phyloP scores from a whole-genome alignment of 2,113 vertebrate species.

The Amblyornis subalaris region DNA sequence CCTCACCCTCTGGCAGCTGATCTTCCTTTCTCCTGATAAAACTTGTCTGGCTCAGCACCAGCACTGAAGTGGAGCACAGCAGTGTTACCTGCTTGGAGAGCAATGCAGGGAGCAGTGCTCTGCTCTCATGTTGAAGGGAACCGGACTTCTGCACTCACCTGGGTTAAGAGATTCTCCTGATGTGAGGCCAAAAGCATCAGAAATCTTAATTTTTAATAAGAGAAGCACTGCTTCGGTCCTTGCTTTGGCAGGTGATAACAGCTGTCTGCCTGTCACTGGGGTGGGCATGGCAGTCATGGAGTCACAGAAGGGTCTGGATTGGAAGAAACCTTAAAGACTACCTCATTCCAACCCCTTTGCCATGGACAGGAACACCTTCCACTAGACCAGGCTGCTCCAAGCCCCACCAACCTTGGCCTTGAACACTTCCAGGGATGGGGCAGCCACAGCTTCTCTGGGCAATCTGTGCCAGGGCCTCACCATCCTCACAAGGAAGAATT shows the following conservation, averaged over 20 bases:
- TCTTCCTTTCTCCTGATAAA: not conserved
- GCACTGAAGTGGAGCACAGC: not conserved
- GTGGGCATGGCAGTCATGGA: not conserved
- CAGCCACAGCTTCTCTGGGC: not conserved
- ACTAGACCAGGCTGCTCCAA: not conserved
- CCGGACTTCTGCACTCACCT: not conserved
- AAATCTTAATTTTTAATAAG: not conserved
- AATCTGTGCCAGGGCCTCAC: not conserved
- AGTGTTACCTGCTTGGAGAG: not conserved
- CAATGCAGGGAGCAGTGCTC: not conserved
- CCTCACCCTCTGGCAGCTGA: not conserved
- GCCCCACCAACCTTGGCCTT: not conserved
- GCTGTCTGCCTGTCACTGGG: not conserved
- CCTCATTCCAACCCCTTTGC: not conserved
- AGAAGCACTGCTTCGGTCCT: not conserved
- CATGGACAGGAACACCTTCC: fast-evolving
- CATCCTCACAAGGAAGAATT: not conserved
- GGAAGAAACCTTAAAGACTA: not conserved
- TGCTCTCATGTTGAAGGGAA: not conserved
- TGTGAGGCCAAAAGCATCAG: not conserved
- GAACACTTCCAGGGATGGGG: not conserved
- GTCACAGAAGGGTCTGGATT: not conserved
- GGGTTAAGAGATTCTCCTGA: not conserved
- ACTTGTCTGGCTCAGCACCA: not conserved
- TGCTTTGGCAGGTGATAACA: not conserved